A percentile compares a stretch with the other conserved stretches of the same genome.
Evolutionary conservation across 2,113 vertebrate species (phyloP).

Genomic region (Burhinus oedicnemus): DNA sequence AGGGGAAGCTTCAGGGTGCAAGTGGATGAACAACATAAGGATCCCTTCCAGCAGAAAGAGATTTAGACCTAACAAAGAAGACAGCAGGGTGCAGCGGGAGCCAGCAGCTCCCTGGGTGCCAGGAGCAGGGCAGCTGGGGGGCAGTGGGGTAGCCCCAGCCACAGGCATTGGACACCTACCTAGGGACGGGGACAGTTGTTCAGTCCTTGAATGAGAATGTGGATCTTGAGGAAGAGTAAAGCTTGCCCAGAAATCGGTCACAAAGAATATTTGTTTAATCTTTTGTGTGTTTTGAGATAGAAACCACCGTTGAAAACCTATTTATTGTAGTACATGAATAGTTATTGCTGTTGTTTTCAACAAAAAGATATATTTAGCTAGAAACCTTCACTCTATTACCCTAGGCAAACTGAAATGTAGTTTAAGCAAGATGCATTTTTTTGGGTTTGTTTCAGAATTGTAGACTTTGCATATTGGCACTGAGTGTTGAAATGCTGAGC

Average conservation of each 20-base stretch:
- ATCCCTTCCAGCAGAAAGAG: background rate
- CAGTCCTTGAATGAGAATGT: background rate
- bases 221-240: background rate
- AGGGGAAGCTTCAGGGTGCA: background rate
- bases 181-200: background rate
- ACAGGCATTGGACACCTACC: fast-evolving
- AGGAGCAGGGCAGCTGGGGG: background rate
- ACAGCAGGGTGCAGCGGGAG: fast-evolving
- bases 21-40: background rate
- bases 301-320: background rate
- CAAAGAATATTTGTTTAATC: background rate
- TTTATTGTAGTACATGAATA: background rate
- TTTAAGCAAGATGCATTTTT: background rate
- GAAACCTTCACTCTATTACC: background rate
- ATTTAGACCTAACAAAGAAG: background rate
- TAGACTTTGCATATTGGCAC: background rate
- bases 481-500: background rate
- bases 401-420: background rate
- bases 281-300: background rate
- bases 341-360: background rate
- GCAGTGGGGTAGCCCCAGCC: background rate
- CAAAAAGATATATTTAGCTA: background rate
- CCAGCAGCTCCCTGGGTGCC: too few species aligned
- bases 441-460: background rate
- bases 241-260: background rate